phyloP scores from a whole-genome alignment of 2,113 vertebrate species.

The Laticauda laticaudata region DNA sequence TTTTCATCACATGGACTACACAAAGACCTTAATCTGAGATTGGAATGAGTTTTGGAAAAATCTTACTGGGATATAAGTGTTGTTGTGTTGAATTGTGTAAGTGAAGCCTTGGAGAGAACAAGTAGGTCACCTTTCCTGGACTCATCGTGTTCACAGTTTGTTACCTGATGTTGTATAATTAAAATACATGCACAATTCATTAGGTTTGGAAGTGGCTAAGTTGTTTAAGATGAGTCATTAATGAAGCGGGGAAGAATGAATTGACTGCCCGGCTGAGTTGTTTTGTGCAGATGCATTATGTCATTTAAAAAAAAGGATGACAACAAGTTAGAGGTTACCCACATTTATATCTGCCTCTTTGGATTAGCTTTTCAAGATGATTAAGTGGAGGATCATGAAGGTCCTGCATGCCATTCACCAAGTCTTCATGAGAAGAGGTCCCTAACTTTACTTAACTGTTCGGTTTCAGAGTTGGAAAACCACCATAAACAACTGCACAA shows the following conservation, averaged over 20 bases:
- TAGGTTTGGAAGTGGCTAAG: not conserved
- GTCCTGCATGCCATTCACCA: no score
- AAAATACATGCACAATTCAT: not conserved
- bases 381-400: not conserved
- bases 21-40: not conserved
- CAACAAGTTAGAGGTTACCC: not conserved
- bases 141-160: not conserved
- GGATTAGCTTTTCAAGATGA: not conserved
- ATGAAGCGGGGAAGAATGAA: not conserved
- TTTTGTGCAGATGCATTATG: not conserved
- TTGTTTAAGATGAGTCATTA: not conserved
- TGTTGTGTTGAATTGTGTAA: not conserved
- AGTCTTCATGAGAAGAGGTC: not conserved
- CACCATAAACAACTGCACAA: not conserved
- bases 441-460: not conserved
- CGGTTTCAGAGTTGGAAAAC: not conserved
- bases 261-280: not conserved
- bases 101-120: not conserved
- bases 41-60: not conserved
- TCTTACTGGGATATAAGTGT: not conserved
- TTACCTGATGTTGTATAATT: not conserved
- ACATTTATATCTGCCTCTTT: not conserved
- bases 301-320: not conserved
- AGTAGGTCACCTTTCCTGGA: not conserved
- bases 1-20: not conserved